Percentiles rank a stretch among this genome's conserved stretches.
These are phyloP conservation scores for Willowsia nigromaculata DNA, from an alignment of 2,888 invertebrate genomes.

Conservation along the genomic window DNA sequence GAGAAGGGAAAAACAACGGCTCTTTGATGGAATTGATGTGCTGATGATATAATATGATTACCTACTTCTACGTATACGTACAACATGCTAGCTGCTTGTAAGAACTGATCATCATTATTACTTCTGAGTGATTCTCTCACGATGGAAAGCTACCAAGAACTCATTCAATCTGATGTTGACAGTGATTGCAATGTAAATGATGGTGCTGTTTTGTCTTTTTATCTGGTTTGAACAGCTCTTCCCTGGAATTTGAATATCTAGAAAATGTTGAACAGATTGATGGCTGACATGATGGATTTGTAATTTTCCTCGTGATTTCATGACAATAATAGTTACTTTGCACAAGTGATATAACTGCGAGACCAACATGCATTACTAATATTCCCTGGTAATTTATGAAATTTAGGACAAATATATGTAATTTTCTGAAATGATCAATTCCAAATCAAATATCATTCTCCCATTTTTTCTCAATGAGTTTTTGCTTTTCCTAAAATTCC, in stretches of 20 bases:
- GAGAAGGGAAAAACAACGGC: not conserved
- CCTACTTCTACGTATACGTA: no score
- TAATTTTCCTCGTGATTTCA: not conserved
- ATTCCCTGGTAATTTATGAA: no score
- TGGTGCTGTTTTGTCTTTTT: constrained; percentile 19
- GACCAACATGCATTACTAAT: no score
- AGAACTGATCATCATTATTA: constrained; percentile 31
- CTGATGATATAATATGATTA: constrained; percentile 56
- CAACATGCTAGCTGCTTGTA: constrained; percentile 60
- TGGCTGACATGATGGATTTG: constrained; percentile 15
- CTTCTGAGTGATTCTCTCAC: not conserved
- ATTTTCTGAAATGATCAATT: no score
- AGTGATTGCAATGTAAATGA: not conserved
- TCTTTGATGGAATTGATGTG: constrained; percentile 49
- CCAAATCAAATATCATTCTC: no score
- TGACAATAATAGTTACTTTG: constrained; percentile 1
- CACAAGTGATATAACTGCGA: not conserved
- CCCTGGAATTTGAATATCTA: not conserved
- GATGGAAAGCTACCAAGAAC: not conserved
- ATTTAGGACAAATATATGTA: no score
- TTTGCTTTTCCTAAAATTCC: no score
- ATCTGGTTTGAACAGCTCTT: constrained; percentile 67
- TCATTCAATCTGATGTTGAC: not conserved
- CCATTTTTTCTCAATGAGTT: no score
- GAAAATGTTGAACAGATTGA: constrained; percentile 8